phyloP scores from a whole-genome alignment of 64 coral and sea anemone genomes.

The Actinia equina region DNA sequence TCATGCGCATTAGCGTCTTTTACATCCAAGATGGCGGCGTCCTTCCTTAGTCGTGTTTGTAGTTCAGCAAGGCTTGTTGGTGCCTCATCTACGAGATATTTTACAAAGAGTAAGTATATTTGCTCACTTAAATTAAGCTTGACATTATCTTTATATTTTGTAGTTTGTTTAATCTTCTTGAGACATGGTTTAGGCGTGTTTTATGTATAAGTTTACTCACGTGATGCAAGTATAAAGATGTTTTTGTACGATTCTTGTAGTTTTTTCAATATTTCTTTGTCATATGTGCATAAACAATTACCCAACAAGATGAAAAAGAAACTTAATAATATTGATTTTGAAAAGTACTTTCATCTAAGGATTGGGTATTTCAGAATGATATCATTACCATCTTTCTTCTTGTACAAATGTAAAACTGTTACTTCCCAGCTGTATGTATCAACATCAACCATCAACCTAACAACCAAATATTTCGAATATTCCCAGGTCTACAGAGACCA shows the following conservation, averaged over 20 bases:
- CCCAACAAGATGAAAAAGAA: too few species aligned
- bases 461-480: neutral
- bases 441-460: neutral
- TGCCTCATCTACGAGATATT: neutral
- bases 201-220: neutral
- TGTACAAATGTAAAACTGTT: too few species aligned
- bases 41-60: conserved; percentile 11
- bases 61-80: conserved; percentile 1
- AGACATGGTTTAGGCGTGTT: neutral
- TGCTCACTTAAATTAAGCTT: neutral
- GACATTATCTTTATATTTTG: neutral
- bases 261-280: too few species aligned
- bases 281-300: too few species aligned
- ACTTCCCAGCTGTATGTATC: too few species aligned
- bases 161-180: neutral
- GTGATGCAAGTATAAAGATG: too few species aligned
- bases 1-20: neutral
- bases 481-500: neutral
- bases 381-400: too few species aligned
- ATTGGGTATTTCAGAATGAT: too few species aligned
- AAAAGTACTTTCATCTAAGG: too few species aligned
- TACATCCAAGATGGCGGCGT: conserved; percentile 25
- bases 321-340: too few species aligned
- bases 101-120: neutral
- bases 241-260: neutral